phyloP scores from a whole-genome alignment of 1,140 invertebrate genomes.

The Kradibia gibbosae region DNA sequence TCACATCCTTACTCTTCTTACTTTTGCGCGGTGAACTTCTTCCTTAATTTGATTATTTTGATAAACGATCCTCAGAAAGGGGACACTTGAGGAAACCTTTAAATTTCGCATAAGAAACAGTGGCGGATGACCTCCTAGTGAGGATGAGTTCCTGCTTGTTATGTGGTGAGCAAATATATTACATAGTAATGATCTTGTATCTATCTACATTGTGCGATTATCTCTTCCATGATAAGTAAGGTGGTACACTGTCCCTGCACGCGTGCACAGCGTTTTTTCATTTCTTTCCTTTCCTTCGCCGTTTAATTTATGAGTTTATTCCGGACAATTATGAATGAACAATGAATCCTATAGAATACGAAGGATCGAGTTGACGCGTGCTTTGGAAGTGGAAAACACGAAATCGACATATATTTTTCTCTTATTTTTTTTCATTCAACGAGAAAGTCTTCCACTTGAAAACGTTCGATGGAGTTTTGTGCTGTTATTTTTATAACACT shows the following conservation, averaged over 20 bases:
- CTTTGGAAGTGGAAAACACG: no score
- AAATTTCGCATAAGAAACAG: no score
- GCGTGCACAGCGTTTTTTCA: no score
- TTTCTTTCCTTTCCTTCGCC: not conserved
- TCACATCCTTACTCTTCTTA: no score
- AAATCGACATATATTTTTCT: not conserved
- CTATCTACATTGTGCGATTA: no score
- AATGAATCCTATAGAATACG: not conserved
- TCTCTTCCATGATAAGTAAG: no score
- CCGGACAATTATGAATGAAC: constrained; percentile 36
- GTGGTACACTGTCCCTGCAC: not conserved
- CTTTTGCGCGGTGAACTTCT: not conserved
- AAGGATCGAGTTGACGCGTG: not conserved
- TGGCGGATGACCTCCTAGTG: no score
- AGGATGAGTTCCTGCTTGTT: no score
- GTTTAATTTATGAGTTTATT: not conserved
- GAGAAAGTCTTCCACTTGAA: not conserved
- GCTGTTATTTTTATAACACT: no score
- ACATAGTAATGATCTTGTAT: no score
- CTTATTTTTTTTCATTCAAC: not conserved
- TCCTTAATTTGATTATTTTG: not conserved
- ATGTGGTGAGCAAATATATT: no score
- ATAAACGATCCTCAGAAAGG: not conserved
- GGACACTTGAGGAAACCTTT: no score
- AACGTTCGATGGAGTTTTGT: not conserved